Percentiles rank a stretch among this genome's conserved stretches.
Conservation (phyloP, 1,140 invertebrate species). For the Drosophila miranda region DNA sequence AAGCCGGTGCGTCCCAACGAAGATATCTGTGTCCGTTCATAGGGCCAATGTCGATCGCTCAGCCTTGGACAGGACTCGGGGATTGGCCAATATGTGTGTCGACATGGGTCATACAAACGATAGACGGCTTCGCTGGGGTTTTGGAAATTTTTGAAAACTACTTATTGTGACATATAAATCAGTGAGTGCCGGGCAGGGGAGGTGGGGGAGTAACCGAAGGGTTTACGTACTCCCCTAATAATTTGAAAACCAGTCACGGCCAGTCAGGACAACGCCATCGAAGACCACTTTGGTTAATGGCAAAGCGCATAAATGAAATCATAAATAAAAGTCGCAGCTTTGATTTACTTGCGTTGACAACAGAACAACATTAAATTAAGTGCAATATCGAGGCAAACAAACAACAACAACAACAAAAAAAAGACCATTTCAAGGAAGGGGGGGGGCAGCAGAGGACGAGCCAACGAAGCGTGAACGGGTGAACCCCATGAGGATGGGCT, state of each 20-base stretch:
- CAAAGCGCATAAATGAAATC: conserved; percentile 51
- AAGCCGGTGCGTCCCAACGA: not conserved
- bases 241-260: conserved; percentile 3
- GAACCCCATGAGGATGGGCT: conserved; percentile 14
- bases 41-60: not conserved
- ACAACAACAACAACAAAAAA: not conserved
- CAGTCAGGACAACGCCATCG: not conserved
- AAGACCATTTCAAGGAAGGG: conserved; percentile 12
- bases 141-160: not conserved
- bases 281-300: conserved; percentile 64
- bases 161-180: conserved; percentile 3
- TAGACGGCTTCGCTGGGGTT: conserved; percentile 3
- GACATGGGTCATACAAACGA: conserved; percentile 6
- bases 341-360: conserved; percentile 67
- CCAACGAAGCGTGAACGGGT: conserved; percentile 55
- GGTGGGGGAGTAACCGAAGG: not conserved
- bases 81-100: too few relatives aligned
- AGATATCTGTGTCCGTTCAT: conserved; percentile 20
- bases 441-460: not conserved
- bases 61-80: conserved; percentile 22
- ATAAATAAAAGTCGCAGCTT: conserved; percentile 66
- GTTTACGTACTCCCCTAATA: not conserved
- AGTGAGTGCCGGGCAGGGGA: not conserved
- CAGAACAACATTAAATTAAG: conserved; percentile 72
- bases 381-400: conserved; percentile 39